Conservation (phyloP, 64 coral and sea anemone genomes). For the Stichodactyla helianthus region DNA sequence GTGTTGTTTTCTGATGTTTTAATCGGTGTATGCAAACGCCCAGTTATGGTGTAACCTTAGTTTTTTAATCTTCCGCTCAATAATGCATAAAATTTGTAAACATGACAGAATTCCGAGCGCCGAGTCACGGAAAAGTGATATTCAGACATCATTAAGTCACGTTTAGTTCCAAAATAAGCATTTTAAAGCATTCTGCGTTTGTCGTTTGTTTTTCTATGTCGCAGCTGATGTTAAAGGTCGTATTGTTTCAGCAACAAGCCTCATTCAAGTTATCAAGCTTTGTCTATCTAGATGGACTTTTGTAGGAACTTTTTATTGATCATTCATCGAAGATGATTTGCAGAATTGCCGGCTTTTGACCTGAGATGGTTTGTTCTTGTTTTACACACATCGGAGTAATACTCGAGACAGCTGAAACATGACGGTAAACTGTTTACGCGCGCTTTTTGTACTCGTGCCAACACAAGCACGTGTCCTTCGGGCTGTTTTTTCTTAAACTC, state of each 20-base stretch:
- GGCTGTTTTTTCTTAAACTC: no score
- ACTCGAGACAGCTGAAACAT: background rate
- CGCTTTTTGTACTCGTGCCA: background rate
- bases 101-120: background rate
- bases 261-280: background rate
- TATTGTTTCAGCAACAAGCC: background rate
- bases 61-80: background rate
- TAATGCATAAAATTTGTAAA: background rate
- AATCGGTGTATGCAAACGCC: background rate
- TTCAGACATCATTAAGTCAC: background rate
- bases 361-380: background rate
- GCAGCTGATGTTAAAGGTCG: background rate
- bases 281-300: background rate
- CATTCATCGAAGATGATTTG: background rate
- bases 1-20: background rate
- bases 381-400: background rate
- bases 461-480: no score
- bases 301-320: background rate
- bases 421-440: background rate
- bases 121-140: background rate
- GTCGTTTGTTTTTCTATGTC: background rate
- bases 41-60: background rate
- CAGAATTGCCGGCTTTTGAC: background rate
- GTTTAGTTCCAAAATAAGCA: background rate
- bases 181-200: background rate